These are phyloP conservation scores for Phyto melanocephala DNA, from an alignment of 2,888 invertebrate genomes.

Conservation along the genomic window DNA sequence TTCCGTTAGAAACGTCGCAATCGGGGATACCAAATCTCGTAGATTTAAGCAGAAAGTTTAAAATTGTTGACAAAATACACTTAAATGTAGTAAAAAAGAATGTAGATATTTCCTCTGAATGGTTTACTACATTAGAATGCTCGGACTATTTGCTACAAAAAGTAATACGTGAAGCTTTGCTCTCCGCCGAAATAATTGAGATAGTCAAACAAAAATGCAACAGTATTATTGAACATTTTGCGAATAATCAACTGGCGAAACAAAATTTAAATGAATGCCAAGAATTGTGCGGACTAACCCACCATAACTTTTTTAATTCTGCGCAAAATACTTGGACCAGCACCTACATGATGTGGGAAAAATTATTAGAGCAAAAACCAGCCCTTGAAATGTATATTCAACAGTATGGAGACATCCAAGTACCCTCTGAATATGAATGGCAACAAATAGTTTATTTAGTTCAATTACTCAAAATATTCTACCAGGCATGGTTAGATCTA, in stretches of 20 bases:
- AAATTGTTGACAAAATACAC: constrained; percentile 57
- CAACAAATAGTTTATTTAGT: constrained; percentile 52
- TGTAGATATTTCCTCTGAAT: constrained; percentile 32
- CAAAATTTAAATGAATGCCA: constrained; percentile 51
- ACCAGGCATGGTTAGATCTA: constrained; percentile 60
- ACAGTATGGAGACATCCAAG: constrained; percentile 50
- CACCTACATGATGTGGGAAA: constrained; percentile 57
- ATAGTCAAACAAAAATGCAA: constrained; percentile 50
- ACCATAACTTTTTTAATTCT: constrained; percentile 14
- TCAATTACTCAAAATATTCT: constrained; percentile 47
- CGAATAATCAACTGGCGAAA: constrained; percentile 21
- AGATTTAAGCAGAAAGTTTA: constrained; percentile 45
- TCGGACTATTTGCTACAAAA: constrained; percentile 50
- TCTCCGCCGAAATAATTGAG: constrained; percentile 39
- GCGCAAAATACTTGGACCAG: constrained; percentile 35
- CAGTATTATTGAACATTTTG: constrained; percentile 55
- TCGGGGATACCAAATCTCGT: constrained; percentile 10
- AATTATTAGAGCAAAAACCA: constrained; percentile 44
- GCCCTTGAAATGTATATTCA: constrained; percentile 51
- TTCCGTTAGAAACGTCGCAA: constrained; percentile 14
- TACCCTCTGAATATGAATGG: constrained; percentile 53
- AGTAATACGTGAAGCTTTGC: constrained; percentile 40
- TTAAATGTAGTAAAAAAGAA: constrained; percentile 32
- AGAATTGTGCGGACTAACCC: constrained; percentile 48
- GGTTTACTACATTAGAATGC: constrained; percentile 52